Conservation (phyloP, 2,797 vertebrate genomes). For the Gallinago stenura region DNA sequence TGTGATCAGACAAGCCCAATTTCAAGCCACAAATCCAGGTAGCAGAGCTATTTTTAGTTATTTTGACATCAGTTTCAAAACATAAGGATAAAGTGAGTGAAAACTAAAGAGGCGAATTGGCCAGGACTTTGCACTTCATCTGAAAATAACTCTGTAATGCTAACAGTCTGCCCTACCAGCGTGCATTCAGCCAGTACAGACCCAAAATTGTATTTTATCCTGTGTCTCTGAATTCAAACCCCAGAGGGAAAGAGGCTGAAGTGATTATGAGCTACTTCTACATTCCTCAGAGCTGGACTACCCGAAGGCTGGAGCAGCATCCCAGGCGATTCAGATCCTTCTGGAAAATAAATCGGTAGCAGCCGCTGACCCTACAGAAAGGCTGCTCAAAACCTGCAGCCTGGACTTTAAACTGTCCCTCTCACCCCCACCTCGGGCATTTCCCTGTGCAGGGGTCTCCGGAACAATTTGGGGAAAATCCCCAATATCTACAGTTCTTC, state of each 20-base stretch:
- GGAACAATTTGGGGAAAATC: background rate
- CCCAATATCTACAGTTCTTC: background rate
- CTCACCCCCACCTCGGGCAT: background rate
- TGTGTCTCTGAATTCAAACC: background rate
- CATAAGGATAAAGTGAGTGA: background rate
- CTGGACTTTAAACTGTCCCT: background rate
- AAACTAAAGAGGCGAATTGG: background rate
- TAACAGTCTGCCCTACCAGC: background rate
- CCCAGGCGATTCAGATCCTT: accelerated
- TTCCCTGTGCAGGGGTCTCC: background rate
- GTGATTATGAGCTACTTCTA: background rate
- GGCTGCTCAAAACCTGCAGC: background rate
- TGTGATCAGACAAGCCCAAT: constrained; percentile 8
- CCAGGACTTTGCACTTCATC: background rate
- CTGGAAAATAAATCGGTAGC: background rate
- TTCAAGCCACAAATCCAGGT: background rate
- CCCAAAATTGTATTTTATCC: background rate
- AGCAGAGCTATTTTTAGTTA: constrained; percentile 20
- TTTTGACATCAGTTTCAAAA: constrained; percentile 15
- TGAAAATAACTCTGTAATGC: background rate
- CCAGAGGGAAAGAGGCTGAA: constrained; percentile 2
- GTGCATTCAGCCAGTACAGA: background rate
- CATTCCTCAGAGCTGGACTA: background rate
- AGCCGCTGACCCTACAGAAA: background rate
- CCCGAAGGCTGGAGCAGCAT: background rate